Percentiles rank a stretch among this genome's conserved stretches.
These are phyloP conservation scores for Agapostemon virescens DNA, from an alignment of 2,888 invertebrate species.

Conservation along the genomic window DNA sequence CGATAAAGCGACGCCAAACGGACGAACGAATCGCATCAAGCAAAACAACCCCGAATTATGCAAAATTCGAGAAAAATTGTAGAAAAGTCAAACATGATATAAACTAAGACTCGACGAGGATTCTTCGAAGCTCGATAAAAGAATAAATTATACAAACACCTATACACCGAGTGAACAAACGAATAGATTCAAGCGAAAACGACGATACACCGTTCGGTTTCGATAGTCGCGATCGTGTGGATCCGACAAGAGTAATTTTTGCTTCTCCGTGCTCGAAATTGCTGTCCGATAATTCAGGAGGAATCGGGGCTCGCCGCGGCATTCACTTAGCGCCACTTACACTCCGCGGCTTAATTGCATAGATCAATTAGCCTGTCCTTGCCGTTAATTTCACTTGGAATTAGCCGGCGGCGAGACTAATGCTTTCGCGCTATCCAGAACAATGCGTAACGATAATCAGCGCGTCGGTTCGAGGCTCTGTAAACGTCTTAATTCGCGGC, in stretches of 20 bases:
- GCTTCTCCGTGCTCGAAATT: conserved; percentile 41
- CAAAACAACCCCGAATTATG: no score
- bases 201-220: not conserved
- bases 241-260: not conserved
- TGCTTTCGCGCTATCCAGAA: conserved; percentile 35
- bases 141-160: no score
- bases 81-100: no score
- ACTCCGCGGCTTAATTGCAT: conserved; percentile 44
- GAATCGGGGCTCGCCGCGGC: conserved; percentile 36
- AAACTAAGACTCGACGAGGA: no score
- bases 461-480: conserved; percentile 15
- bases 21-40: no score
- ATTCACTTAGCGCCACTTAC: conserved; percentile 51
- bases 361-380: conserved; percentile 58
- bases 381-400: conserved; percentile 47
- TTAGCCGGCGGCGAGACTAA: conserved; percentile 38
- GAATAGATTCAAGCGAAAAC: not conserved
- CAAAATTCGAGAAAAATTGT: no score
- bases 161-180: not conserved
- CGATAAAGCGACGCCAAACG: no score
- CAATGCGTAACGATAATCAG: conserved; percentile 31
- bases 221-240: conserved; percentile 9
- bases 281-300: conserved; percentile 39
- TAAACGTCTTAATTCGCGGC: conserved; percentile 13
- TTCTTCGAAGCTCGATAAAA: no score